Evolutionary conservation across 2,888 invertebrate species (phyloP).

Genomic region (Meteorus colon): DNA sequence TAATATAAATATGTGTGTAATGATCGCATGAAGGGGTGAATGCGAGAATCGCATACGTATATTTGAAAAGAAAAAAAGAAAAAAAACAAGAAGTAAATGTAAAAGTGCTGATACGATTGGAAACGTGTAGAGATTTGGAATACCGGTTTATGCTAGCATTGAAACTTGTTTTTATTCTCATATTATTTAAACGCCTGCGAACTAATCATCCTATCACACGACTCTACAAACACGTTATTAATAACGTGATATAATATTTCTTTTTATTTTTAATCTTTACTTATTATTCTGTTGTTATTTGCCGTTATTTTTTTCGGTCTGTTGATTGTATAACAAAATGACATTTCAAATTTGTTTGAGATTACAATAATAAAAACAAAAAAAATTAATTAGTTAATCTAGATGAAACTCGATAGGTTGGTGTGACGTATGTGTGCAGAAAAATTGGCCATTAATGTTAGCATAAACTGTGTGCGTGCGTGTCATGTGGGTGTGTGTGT

Average conservation of each 20-base stretch:
- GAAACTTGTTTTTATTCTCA: conserved; percentile 35
- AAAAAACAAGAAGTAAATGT: conserved; percentile 53
- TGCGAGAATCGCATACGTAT: conserved; percentile 57
- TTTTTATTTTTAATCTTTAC: conserved; percentile 6
- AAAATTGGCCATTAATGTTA: conserved; percentile 50
- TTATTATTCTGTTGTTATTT: conserved; percentile 15
- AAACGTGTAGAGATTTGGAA: conserved; percentile 61
- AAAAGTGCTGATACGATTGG: conserved; percentile 63
- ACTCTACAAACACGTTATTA: conserved; percentile 12
- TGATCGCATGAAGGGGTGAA: conserved; percentile 65
- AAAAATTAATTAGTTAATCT: conserved; percentile 21
- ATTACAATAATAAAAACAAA: conserved; percentile 20
- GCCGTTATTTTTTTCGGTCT: background rate
- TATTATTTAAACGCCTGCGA: conserved; percentile 20
- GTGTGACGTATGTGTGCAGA: conserved; percentile 14
- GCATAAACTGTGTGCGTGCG: conserved; percentile 42
- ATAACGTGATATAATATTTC: conserved; percentile 3
- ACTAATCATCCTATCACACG: conserved; percentile 21
- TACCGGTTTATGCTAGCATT: conserved; percentile 56
- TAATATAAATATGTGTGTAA: conserved; percentile 69
- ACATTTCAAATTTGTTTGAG: conserved; percentile 3
- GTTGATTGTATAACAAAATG: conserved; percentile 8
- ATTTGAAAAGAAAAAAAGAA: conserved; percentile 58
- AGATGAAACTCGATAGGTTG: conserved; percentile 14
- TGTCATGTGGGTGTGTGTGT: background rate